These are phyloP conservation scores for Drosophila borealis DNA, from an alignment of 2,888 invertebrate species.

Conservation along the genomic window DNA sequence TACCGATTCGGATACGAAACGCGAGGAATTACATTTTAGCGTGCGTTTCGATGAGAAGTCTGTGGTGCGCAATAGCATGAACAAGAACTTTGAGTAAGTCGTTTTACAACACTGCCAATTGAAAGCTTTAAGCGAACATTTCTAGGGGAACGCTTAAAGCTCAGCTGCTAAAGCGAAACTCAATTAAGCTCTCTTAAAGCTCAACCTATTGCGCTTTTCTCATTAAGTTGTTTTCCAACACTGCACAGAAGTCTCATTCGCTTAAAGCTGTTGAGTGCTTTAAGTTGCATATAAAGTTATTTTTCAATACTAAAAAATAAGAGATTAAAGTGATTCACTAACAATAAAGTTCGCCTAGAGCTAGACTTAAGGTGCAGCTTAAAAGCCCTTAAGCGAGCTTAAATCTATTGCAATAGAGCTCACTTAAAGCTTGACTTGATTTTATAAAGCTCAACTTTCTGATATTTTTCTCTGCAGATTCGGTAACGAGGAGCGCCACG, in stretches of 20 bases:
- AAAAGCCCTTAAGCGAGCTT: no score
- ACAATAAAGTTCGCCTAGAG: background rate
- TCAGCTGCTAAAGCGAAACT: no score
- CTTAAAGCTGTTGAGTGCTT: background rate
- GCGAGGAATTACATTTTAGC: slow-evolving; percentile 84
- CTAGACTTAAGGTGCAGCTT: background rate
- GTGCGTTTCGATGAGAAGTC: slow-evolving; percentile 82
- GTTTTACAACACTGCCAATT: background rate
- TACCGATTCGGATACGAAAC: slow-evolving; percentile 82
- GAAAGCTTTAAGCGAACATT: background rate
- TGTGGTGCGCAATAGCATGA: slow-evolving; percentile 83
- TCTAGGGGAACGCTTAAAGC: background rate
- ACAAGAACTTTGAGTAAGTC: slow-evolving; percentile 83
- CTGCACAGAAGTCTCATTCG: background rate
- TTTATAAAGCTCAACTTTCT: background rate
- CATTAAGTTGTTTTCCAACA: background rate
- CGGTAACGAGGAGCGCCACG: slow-evolving; percentile 83
- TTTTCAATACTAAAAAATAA: background rate
- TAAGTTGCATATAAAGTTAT: background rate
- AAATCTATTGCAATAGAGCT: background rate
- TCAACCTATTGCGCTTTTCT: background rate
- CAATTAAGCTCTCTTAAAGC: no score
- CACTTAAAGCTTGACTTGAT: background rate
- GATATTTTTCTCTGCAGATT: slow-evolving; percentile 66
- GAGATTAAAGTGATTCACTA: no score